phyloP scores from a whole-genome alignment of 1,140 invertebrate genomes.

The Medauroidea extradentata region DNA sequence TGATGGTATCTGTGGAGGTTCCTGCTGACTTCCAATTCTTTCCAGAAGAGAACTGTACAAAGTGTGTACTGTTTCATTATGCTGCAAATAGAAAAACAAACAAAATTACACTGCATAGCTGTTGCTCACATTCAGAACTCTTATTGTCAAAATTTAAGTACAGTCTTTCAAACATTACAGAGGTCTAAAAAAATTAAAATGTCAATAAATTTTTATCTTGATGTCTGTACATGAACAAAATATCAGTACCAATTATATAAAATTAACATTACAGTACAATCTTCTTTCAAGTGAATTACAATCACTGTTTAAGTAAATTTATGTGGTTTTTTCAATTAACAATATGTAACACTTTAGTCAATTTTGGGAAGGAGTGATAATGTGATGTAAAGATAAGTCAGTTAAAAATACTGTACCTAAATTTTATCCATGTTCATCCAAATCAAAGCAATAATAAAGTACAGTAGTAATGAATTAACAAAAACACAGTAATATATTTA shows the following conservation, averaged over 20 bases:
- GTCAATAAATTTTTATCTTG: neutral
- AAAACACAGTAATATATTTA: too few species aligned
- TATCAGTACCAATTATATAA: neutral
- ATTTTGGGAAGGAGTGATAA: too few species aligned
- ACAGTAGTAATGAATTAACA: too few species aligned
- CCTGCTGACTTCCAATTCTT: constrained; percentile 69
- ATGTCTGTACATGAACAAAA: neutral
- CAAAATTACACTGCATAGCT: neutral
- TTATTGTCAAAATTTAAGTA: neutral
- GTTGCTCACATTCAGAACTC: neutral
- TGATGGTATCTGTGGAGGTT: constrained; percentile 57
- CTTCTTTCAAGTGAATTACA: too few species aligned
- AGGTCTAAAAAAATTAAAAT: neutral
- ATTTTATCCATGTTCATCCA: neutral
- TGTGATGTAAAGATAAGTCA: too few species aligned
- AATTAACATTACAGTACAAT: neutral
- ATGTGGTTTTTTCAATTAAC: too few species aligned
- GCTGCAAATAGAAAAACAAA: constrained; percentile 52
- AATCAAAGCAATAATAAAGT: neutral
- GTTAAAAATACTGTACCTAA: neutral
- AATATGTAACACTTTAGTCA: too few species aligned
- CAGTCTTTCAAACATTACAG: neutral
- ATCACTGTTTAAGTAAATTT: too few species aligned
- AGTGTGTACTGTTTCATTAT: constrained; percentile 79
- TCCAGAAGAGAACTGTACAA: constrained; percentile 72